phyloP scores from a whole-genome alignment of 2,888 invertebrate species.

The Amiota minor region DNA sequence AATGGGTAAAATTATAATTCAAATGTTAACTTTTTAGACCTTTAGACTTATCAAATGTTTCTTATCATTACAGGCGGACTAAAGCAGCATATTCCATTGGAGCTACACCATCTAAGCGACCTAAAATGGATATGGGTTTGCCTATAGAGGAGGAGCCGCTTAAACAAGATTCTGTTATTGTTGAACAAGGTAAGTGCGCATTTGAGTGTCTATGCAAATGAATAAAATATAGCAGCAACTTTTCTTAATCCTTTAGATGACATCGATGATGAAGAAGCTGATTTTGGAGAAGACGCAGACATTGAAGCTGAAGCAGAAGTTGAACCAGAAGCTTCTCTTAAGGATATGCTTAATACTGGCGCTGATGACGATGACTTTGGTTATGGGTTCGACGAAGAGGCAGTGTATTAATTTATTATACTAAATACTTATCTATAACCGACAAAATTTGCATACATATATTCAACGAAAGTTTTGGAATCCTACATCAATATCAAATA shows the following conservation, averaged over 20 bases:
- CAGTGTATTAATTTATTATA: constrained; percentile 72
- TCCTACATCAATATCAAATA: too few relatives aligned
- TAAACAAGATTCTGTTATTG: constrained; percentile 47
- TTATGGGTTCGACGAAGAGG: constrained; percentile 82
- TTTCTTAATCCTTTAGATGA: constrained; percentile 56
- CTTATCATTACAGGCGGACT: constrained; percentile 46
- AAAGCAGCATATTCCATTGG: constrained; percentile 61
- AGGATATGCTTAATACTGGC: constrained; percentile 78
- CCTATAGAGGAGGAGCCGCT: constrained; percentile 60
- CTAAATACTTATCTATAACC: neutral
- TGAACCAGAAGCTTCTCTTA: constrained; percentile 75
- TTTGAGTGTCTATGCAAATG: neutral
- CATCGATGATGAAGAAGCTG: constrained; percentile 62
- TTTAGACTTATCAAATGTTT: neutral
- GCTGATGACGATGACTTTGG: constrained; percentile 79
- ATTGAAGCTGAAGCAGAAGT: constrained; percentile 73
- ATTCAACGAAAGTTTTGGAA: too few relatives aligned
- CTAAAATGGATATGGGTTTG: constrained; percentile 63
- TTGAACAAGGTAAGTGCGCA: constrained; percentile 59
- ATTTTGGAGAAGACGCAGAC: constrained; percentile 67
- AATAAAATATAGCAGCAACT: neutral
- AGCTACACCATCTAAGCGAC: constrained; percentile 62
- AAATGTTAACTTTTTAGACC: neutral
- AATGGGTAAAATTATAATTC: constrained; percentile 43
- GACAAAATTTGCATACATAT: too few relatives aligned